A percentile compares a stretch with the other conserved stretches of the same genome.
These are phyloP conservation scores for Pelagia noctiluca DNA, from an alignment of 30 jellyfish, hydroid and myxozoan genomes.

Conservation along the genomic window DNA sequence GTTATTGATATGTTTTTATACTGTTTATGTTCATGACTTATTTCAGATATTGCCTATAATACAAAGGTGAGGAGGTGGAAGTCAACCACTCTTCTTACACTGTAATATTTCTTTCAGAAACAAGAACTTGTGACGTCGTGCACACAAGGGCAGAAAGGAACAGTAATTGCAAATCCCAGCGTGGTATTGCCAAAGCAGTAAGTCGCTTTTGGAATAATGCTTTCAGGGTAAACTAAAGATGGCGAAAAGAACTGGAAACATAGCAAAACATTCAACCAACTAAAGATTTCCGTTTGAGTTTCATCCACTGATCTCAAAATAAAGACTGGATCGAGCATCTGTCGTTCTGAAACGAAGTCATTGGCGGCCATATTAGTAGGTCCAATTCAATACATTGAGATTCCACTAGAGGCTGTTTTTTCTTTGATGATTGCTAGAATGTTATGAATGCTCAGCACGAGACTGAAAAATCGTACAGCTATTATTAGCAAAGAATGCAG, in stretches of 20 bases:
- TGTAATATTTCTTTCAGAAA: conserved; percentile 46
- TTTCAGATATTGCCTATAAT: no score
- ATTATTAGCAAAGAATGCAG: no score
- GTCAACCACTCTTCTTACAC: neutral
- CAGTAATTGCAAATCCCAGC: conserved; percentile 54
- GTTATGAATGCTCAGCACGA: no score
- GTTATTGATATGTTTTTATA: no score
- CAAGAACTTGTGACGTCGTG: conserved; percentile 86
- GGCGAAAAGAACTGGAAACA: neutral
- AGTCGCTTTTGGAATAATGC: neutral
- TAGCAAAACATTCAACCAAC: neutral
- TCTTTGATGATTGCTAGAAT: no score
- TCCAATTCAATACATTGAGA: no score
- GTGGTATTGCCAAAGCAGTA: conserved; percentile 86
- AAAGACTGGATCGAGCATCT: neutral
- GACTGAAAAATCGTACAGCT: no score
- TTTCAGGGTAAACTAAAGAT: neutral
- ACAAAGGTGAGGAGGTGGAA: neutral
- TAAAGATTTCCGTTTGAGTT: neutral
- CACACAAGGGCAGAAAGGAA: conserved; percentile 90
- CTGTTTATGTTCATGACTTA: no score
- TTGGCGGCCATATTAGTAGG: neutral
- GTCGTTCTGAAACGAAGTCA: neutral
- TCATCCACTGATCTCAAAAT: neutral
- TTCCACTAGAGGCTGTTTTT: no score